Base-by-base conservation (phyloP, 2,113 vertebrate genomes). In the Lophius piscatorius region DNA sequence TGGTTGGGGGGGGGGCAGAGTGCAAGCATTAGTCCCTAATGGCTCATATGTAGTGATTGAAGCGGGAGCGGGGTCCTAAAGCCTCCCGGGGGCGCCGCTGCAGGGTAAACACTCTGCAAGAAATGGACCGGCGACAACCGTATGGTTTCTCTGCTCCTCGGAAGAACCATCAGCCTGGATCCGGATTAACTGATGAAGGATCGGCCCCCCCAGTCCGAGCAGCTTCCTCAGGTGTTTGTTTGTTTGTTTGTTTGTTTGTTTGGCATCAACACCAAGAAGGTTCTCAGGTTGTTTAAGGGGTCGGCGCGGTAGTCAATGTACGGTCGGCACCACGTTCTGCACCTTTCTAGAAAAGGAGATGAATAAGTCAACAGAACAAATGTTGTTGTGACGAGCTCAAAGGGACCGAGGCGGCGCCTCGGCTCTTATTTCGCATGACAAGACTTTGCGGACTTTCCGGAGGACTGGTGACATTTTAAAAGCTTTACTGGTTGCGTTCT, bases 371-470 rank as follows among this genome's bases (percentile, higher is more conserved):
- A 76, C 33, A 74, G 72, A 81, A 89, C 79, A 88, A 88, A 87
- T 84, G 76, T 86, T 85, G 80, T 83, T 88, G 68, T 76, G 78
- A 86, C 69, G 41, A 85, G 74, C 22, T 48, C 72, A 16, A 67
- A 85, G 63, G 64, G 26, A 50, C 28, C 51, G 68, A 39, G 24
- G 40, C 81, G 76, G 56, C 74, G 78, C 65, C 62, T 50, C 0
- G 23, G 81, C 86, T 87, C 70, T 88, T 87, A 89, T 83, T 86
- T 87, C 82, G 82, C 85, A 87, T 87, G 85, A 83, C 80, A 67
- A 83, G 60, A 82, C 78, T 84, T 75, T 80, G 80, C 67, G 71
- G 69, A 76, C 63, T 81, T 83, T 74, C 71, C 67, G 26, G 12
- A 56, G 72, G 66, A 79, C 38, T 47, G 10, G 72, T 83, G 78